These are phyloP conservation scores for Enteromius radiatus DNA, from an alignment of 2,797 vertebrate species.

Conservation along the genomic window DNA sequence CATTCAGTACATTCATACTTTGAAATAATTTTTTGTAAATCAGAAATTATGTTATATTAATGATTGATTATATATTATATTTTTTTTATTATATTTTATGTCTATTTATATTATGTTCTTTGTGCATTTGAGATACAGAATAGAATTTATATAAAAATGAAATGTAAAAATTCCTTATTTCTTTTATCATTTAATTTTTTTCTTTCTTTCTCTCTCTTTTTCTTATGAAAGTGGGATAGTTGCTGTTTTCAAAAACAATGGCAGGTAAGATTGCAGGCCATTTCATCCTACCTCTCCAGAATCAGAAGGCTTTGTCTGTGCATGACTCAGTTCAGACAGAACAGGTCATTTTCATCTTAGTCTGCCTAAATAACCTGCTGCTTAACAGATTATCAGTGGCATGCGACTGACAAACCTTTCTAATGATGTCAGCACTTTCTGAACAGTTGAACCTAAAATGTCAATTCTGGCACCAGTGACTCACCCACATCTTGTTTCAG, in stretches of 20 bases:
- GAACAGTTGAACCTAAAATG: not conserved
- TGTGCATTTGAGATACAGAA: too few relatives aligned
- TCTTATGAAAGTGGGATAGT: not conserved
- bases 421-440: not conserved
- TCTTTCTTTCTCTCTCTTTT: too few relatives aligned
- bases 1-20: not conserved
- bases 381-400: slow-evolving; percentile 3
- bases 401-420: slow-evolving; percentile 6
- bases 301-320: not conserved
- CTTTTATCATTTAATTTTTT: fast-evolving
- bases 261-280: too few relatives aligned
- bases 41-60: not conserved
- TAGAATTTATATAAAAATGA: not conserved
- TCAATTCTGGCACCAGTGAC: not conserved
- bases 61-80: not conserved
- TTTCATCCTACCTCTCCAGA: not conserved
- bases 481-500: not conserved
- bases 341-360: not conserved
- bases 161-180: too few relatives aligned
- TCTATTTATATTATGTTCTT: not conserved
- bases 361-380: too few relatives aligned
- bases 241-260: not conserved
- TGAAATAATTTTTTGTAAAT: not conserved
- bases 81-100: too few relatives aligned
- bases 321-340: slow-evolving; percentile 10